Evolutionary conservation across 2,888 invertebrate genomes (phyloP).

Genomic region (Dilophus febrilis): DNA sequence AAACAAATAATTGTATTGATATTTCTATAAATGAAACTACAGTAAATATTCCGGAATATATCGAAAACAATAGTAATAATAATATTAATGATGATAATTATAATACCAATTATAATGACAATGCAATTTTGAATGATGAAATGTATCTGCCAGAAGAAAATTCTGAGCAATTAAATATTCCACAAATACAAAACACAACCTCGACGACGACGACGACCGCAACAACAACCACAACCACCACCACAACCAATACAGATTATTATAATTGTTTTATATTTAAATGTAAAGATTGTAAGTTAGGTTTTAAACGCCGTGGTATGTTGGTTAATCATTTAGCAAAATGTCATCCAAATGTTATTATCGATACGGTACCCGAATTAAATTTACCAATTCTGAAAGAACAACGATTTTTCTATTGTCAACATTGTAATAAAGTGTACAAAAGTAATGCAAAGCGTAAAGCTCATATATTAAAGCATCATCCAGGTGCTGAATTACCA

Average conservation of each 20-base stretch:
- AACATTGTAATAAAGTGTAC: constrained; percentile 69
- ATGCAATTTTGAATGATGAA: constrained; percentile 1
- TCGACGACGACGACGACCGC: constrained; percentile 27
- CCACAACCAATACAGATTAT: constrained; percentile 47
- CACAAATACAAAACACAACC: constrained; percentile 17
- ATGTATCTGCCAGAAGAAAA: no score
- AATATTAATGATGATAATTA: not conserved
- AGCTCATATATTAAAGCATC: constrained; percentile 62
- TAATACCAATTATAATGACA: not conserved
- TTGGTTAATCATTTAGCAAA: constrained; percentile 72
- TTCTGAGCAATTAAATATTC: no score
- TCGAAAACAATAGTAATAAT: not conserved
- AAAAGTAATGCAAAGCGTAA: constrained; percentile 73
- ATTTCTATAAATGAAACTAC: no score
- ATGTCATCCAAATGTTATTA: constrained; percentile 46
- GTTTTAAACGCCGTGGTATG: constrained; percentile 72
- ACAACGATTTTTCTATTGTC: constrained; percentile 66
- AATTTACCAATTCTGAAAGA: constrained; percentile 61
- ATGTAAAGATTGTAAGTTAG: constrained; percentile 52
- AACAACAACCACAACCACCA: no score
- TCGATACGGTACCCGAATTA: constrained; percentile 51
- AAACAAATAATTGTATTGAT: no score
- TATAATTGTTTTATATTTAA: constrained; percentile 59
- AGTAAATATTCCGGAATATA: no score
- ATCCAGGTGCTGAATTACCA: constrained; percentile 41